Base-by-base conservation (phyloP, 2,797 vertebrate genomes). In the Melanogrammus aeglefinus region DNA sequence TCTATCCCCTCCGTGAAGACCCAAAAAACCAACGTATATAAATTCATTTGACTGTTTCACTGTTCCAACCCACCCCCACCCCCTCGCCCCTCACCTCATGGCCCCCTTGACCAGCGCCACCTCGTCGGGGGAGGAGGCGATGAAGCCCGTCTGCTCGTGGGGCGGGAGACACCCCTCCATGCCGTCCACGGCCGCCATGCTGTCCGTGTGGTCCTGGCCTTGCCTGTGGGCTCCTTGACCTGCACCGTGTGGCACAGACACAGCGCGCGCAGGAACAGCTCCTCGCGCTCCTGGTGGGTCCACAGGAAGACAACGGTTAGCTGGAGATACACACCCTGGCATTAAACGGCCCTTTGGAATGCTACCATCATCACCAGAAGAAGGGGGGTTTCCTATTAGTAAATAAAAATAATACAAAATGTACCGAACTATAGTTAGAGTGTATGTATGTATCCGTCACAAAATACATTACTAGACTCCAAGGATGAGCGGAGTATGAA, bases 191-290 rank as follows among this genome's bases (percentile, higher is more conserved):
- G 96, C 95, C 1, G 83, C 87, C 33, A 78, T 72, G 13, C 91
- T 86, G 78, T 95, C 95, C 78, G 83, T 86, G 84, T 94, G 88
- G 74, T 79, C 36, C 47, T 74, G 93, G 84, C 4, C 39, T 33
- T 76, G 80, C 89, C 95, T 88, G 89, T 39, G 5, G 93, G 91
- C 79, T 95, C 93, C 91, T 97, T 98, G 84, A 97, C 95, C 92
- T 97, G 96, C 5, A 99, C 97, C 0, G 98, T 99, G 90, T 99
- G 97, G 90, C 98, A 99, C 78, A 99, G 93, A 84, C 97, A 98
- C 72, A 99, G 93, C 27, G 97, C 97, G 18, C 96, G 95, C 86
- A 99, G 93, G 89, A 99, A 99, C 80, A 99, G 93, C 82, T 98
- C 97, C 82, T 99, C 97, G 2, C 86, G 96, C 82, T 94, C 96